A percentile compares a stretch with the other conserved stretches of the same genome.
Evolutionary conservation across 2,113 vertebrate species (phyloP).

Genomic region (Ceyx cyanopectus): DNA sequence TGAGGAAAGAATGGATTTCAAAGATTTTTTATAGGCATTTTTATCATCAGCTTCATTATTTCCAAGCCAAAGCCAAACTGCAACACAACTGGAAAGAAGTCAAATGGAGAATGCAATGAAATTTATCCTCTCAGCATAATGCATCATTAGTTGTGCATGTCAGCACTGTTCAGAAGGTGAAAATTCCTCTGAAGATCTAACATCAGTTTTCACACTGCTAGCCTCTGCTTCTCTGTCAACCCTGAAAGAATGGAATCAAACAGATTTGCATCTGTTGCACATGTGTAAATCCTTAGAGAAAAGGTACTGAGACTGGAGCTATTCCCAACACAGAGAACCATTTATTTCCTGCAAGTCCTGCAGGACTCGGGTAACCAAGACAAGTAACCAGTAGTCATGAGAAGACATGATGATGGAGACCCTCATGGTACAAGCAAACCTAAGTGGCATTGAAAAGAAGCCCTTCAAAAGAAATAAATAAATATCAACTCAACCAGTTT

Average conservation of each 20-base stretch:
- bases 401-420: not conserved
- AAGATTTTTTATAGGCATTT: slow-evolving; percentile 63
- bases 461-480: not conserved
- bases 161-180: not conserved
- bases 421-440: not conserved
- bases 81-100: slow-evolving; percentile 4
- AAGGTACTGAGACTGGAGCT: not conserved
- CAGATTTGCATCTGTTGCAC: fast-evolving
- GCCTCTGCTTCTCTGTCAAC: not conserved
- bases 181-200: not conserved
- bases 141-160: not conserved
- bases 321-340: not conserved
- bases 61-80: not conserved
- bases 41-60: slow-evolving; percentile 61
- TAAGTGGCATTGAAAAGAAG: not conserved
- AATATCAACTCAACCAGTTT: not conserved
- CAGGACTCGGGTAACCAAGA: not conserved
- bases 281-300: not conserved
- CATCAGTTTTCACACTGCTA: not conserved
- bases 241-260: not conserved
- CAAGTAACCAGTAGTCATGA: not conserved
- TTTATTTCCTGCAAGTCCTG: not conserved
- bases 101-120: not conserved
- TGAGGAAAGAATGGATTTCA: too few relatives aligned
- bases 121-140: not conserved